Evolutionary conservation across 2,888 invertebrate genomes (phyloP), one percentile per base, ranked within the genome.

Genomic region (Aspidiotus rigidus): DNA sequence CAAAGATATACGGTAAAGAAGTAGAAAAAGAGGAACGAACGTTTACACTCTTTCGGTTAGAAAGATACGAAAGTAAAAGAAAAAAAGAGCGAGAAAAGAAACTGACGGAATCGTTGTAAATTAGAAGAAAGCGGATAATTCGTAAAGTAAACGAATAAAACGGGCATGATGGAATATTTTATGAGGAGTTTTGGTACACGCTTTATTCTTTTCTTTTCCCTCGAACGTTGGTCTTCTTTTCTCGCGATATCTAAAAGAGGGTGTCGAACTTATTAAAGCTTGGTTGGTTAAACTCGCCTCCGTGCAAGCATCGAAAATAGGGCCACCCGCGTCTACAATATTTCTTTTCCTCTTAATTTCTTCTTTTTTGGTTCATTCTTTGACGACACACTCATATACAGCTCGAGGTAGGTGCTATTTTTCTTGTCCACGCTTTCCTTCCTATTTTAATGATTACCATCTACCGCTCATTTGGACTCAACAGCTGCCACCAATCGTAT

Each of bases 231-330:
- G 28, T 28, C 28, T 28, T 5, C 28, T 28, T 28, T 28, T 28
- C 28, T 28, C 28, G 49, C n/a, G 10, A 49, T 55, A 54, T 54
- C 39, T 17, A 28, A 53, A 44, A 49, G 67, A 67, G 67, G 67
- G 67, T 67, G 67, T 67, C 67, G 67, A 67, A 67, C 60, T 67
- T 67, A 67, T 67, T 67, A 67, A 67, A 67, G 67, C 67, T 67
- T 60, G 67, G 67, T 67, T 57, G 67, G 57, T 67, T 67, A 67
- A 67, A 40, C 49, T 67, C 57, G 60, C 59, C 59, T 67, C 60
- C 28, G 39, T 39, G 57, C 57, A 16, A 13, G 10, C 60, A n/a
- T 39, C 39, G 17, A 49, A 60, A 67, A 67, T 67, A 67, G 60
- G 67, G 60, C 67, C 67, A 67, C 67, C 67, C 67, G 67, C 67